phyloP scores from a whole-genome alignment of 2,113 vertebrate genomes.

The Eclectus roratus region DNA sequence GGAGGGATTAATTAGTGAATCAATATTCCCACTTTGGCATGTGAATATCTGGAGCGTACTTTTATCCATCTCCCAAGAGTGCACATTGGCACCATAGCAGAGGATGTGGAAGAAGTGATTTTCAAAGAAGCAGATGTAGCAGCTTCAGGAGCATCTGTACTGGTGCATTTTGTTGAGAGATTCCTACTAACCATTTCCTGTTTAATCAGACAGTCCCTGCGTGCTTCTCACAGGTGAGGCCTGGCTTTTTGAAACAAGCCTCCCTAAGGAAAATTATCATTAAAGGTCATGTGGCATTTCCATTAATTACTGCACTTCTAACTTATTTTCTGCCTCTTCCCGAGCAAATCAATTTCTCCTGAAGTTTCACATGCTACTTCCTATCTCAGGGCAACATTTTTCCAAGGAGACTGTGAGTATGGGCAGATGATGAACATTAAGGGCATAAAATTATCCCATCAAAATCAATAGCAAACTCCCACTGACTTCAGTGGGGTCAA shows the following conservation, averaged over 20 bases:
- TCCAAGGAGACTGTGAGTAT: neutral
- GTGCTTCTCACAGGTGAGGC: conserved; percentile 14
- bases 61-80: conserved; percentile 66
- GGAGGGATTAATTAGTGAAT: conserved; percentile 61
- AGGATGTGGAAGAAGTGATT: conserved; percentile 63
- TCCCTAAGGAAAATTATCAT: neutral
- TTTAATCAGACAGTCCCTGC: neutral
- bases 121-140: conserved; percentile 68
- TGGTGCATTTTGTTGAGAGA: neutral
- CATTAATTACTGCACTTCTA: neutral
- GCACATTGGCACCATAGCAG: conserved; percentile 44
- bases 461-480: neutral
- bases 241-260: neutral
- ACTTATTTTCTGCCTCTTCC: neutral
- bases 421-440: neutral
- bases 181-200: neutral
- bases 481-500: neutral
- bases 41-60: conserved; percentile 50
- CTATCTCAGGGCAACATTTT: neutral
- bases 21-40: conserved; percentile 64
- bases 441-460: neutral
- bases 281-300: neutral
- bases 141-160: conserved; percentile 30
- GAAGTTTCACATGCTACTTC: neutral
- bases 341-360: neutral